These are phyloP conservation scores for Linnaemya vulpina DNA, from an alignment of 2,888 invertebrate species.

Conservation along the genomic window DNA sequence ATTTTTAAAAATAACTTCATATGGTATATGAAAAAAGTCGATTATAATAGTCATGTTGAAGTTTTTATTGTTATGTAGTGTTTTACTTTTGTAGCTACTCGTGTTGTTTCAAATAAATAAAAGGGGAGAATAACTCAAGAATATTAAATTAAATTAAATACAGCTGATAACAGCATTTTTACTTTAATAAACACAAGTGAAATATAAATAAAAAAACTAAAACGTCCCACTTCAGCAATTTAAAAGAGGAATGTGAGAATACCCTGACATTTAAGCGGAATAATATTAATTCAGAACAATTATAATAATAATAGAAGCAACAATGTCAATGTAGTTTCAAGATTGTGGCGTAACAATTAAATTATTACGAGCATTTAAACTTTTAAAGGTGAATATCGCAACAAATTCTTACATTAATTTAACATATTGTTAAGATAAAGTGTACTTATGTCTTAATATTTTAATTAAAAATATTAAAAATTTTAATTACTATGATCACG, in stretches of 20 bases:
- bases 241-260: constrained; percentile 35
- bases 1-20: constrained; percentile 9
- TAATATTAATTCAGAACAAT: background rate
- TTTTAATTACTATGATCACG: too few species aligned
- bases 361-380: background rate
- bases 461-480: too few species aligned
- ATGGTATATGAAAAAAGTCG: constrained; percentile 2
- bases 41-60: constrained; percentile 20
- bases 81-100: background rate
- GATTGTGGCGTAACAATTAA: background rate
- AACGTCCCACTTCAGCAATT: constrained; percentile 46
- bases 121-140: constrained; percentile 22
- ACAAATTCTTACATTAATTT: too few species aligned
- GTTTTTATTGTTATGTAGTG: background rate
- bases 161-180: constrained; percentile 56
- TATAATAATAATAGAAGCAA: background rate
- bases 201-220: constrained; percentile 10
- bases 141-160: constrained; percentile 51
- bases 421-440: too few species aligned
- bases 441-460: too few species aligned
- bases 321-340: constrained; percentile 11
- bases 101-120: background rate
- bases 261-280: constrained; percentile 24
- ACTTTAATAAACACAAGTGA: constrained; percentile 42
- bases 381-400: background rate